Percentiles rank a stretch among this genome's conserved stretches.
Conservation (phyloP, 2,888 invertebrate species). For the Clistopyga incitator region DNA sequence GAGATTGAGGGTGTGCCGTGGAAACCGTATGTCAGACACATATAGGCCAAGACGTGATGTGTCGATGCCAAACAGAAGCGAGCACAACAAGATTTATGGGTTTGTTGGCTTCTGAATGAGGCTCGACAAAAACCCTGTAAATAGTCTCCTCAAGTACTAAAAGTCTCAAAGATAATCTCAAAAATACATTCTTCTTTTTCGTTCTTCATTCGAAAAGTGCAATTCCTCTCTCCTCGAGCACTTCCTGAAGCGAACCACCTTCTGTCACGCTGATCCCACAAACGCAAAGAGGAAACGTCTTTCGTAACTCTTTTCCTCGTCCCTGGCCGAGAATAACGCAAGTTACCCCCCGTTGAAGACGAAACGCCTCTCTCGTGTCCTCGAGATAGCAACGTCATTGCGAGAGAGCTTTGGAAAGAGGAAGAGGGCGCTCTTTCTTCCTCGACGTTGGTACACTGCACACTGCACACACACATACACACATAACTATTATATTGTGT, state of each 20-base stretch:
- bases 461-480: not conserved
- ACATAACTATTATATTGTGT: constrained; percentile 64
- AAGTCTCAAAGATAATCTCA: too few relatives aligned
- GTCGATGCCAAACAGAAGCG: too few relatives aligned
- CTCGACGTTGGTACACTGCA: not conserved
- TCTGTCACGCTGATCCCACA: not conserved
- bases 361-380: constrained; percentile 82
- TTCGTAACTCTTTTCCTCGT: constrained; percentile 43
- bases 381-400: constrained; percentile 78
- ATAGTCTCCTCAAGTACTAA: too few relatives aligned
- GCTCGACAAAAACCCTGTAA: too few relatives aligned
- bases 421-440: constrained; percentile 41
- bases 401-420: constrained; percentile 43
- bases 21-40: not conserved
- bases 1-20: constrained; percentile 5
- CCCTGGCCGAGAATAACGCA: constrained; percentile 54
- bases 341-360: constrained; percentile 78
- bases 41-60: not conserved
- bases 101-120: too few relatives aligned
- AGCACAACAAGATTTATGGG: too few relatives aligned
- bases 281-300: constrained; percentile 22
- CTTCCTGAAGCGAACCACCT: too few relatives aligned
- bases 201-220: too few relatives aligned
- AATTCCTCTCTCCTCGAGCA: too few relatives aligned
- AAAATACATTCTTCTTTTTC: too few relatives aligned